These are phyloP conservation scores for Steinernema feltiae DNA, from an alignment of 1,140 invertebrate genomes.

Conservation along the genomic window DNA sequence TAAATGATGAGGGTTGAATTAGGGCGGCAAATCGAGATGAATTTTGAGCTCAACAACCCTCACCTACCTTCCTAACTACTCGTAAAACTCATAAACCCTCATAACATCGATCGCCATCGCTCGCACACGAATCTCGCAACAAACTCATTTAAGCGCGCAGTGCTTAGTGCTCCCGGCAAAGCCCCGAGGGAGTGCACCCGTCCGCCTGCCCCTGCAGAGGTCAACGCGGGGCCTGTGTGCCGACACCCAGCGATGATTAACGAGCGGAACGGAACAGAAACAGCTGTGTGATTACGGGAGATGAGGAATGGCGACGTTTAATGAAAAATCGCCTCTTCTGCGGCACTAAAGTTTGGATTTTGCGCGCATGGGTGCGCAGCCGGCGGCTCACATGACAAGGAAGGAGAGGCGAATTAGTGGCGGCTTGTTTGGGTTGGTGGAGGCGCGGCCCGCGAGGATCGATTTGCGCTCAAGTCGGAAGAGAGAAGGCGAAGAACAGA, in stretches of 20 bases:
- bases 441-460: no score
- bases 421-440: no score
- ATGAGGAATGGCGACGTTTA: neutral
- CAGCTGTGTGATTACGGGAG: neutral
- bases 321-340: no score
- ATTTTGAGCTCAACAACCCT: neutral
- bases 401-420: no score
- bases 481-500: no score
- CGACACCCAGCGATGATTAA: conserved; percentile 4
- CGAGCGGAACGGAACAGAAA: neutral
- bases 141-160: neutral
- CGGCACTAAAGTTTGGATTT: no score
- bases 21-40: neutral
- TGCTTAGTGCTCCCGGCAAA: no score
- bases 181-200: neutral
- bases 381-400: no score
- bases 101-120: conserved; percentile 1
- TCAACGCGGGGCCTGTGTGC: neutral
- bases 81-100: neutral
- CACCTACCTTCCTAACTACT: neutral
- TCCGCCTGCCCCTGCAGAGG: neutral
- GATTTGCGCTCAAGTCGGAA: no score
- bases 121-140: neutral
- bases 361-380: no score
- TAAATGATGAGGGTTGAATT: neutral